phyloP scores from a whole-genome alignment of 1,140 invertebrate species.

The Lamellibrachia luymesi region DNA sequence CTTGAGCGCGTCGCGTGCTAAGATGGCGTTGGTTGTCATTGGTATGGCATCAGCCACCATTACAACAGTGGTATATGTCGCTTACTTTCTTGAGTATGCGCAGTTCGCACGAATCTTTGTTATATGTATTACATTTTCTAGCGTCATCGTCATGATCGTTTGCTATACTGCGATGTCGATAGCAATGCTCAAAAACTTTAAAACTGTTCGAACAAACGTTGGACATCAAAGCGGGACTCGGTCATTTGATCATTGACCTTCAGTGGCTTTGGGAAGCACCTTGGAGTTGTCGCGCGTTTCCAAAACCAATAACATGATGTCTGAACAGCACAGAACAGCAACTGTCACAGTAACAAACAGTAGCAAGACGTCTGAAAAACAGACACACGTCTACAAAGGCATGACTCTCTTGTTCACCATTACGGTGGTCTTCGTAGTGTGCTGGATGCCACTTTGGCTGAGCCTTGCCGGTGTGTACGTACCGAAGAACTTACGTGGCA shows the following conservation, averaged over 20 bases:
- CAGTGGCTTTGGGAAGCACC: background rate
- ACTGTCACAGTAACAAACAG: background rate
- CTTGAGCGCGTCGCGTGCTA: background rate
- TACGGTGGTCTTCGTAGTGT: background rate
- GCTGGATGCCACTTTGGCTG: background rate
- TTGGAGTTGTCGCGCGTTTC: background rate
- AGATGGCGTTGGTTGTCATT: background rate
- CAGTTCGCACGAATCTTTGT: background rate
- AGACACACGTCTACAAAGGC: background rate
- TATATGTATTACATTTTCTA: background rate
- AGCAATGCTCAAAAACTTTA: background rate
- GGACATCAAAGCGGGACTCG: background rate
- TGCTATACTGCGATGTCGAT: background rate
- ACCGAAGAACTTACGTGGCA: background rate
- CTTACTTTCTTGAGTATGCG: background rate
- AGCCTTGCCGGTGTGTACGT: background rate
- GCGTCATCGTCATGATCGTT: background rate
- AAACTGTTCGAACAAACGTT: background rate
- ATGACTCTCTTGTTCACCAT: background rate
- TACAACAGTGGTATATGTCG: background rate
- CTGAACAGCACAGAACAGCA: background rate
- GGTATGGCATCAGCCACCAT: background rate
- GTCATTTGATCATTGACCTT: background rate
- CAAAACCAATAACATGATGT: background rate
- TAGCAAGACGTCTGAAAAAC: background rate